Base-by-base conservation (phyloP, 2,113 vertebrate genomes). In the Chloroceryle aenea region DNA sequence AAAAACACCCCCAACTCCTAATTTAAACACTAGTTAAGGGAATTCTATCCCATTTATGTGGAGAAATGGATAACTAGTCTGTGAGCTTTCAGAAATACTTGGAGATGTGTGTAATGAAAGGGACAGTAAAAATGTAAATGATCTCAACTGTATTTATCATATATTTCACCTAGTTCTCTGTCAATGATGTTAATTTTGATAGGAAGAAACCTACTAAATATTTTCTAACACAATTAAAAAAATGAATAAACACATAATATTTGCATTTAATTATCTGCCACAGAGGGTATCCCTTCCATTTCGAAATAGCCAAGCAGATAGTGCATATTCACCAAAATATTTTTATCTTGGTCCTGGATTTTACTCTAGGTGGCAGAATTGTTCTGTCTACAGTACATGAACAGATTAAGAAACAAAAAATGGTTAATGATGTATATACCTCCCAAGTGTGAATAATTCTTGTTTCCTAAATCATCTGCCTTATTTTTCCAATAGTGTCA, bases 291-390 rank as follows among this genome's bases (percentile, higher is more conserved):
- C 8, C 36, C 30, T 90, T 77, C 61, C 18, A 47, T 83, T 86
- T 85, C 43, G 72, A 84, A 84, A 87, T 43, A 92, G 52, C 53
- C 9, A 26, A 47, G 27, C 53, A 56, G 38, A 29, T 29, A 85
- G 36, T 75, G 20, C 3, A 10, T 38, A 30, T 55, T 95, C 67
- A 77, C 42, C 5, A 27, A 52, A 59, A 86, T 74, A 7, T 74
- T 66, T 85, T 36, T 42, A 9, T 67, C 58, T 85, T 58, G 9
- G 12, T 82, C 59, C 25, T 73, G 10, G 30, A 5, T 22, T 34
- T 30, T 87, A 90, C 98, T 80, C 87, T 97, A 98, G 98, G 96
- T 98, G 98, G 95, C 97, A 98, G 91, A 93, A 93, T 98, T 97
- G 96, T 34, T 96, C 91, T 38, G 13, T 36, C 23, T 77, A 45